Conservation (phyloP, 2,888 invertebrate species). For the Aporophyla lueneburgensis region DNA sequence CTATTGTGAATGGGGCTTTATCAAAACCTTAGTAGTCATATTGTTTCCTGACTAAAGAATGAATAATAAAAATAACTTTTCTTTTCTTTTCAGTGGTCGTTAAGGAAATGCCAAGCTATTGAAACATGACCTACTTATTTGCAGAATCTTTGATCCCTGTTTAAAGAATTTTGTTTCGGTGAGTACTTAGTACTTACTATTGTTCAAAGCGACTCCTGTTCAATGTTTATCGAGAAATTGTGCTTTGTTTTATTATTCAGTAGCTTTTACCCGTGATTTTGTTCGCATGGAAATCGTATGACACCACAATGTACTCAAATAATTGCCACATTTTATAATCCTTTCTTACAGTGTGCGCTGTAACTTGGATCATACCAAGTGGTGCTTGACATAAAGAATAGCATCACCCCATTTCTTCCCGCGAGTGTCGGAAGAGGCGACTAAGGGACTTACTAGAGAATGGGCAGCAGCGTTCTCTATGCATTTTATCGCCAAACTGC, state of each 20-base stretch:
- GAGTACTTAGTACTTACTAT: constrained; percentile 5
- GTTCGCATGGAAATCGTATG: too few species aligned
- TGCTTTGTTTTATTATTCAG: background rate
- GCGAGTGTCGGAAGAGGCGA: too few species aligned
- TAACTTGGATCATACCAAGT: too few species aligned
- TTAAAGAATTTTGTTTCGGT: constrained; percentile 1
- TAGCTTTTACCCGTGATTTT: too few species aligned
- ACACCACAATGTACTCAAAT: too few species aligned
- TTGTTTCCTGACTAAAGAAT: constrained; percentile 30
- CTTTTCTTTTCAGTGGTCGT: constrained; percentile 4
- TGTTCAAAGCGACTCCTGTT: background rate
- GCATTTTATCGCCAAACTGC: too few species aligned
- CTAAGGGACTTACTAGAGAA: too few species aligned
- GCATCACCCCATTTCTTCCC: too few species aligned
- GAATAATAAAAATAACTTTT: constrained; percentile 34
- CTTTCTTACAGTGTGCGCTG: too few species aligned
- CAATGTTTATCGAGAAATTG: background rate
- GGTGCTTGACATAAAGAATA: too few species aligned
- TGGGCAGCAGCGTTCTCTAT: too few species aligned
- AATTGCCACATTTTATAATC: too few species aligned
- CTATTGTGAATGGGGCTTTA: background rate
- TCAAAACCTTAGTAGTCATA: constrained; percentile 18
- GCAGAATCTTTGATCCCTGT: constrained; percentile 26
- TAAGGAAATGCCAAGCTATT: constrained; percentile 6
- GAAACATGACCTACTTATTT: constrained; percentile 12